These are phyloP conservation scores for Rallus limicola DNA, from an alignment of 2,113 vertebrate species.

Conservation along the genomic window DNA sequence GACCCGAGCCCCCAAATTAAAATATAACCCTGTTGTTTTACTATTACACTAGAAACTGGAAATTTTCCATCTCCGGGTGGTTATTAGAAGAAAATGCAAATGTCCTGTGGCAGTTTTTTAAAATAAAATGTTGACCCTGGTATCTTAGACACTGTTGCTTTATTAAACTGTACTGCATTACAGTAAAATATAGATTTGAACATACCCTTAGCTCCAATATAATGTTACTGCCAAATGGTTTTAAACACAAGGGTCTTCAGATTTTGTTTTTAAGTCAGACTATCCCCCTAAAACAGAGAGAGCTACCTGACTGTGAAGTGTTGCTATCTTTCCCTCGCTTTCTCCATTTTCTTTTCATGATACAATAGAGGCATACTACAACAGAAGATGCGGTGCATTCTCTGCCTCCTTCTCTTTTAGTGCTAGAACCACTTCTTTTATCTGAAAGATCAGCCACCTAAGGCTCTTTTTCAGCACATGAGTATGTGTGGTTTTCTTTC, in stretches of 20 bases:
- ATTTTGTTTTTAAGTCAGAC: neutral
- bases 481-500: neutral
- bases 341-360: slow-evolving; percentile 41
- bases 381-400: neutral
- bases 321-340: neutral
- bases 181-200: neutral
- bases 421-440: slow-evolving; percentile 37
- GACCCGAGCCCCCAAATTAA: neutral
- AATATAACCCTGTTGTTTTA: neutral
- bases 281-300: neutral
- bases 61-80: neutral
- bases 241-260: neutral
- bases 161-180: neutral
- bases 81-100: neutral
- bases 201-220: neutral
- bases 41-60: neutral
- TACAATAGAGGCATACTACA: neutral
- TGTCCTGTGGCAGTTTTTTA: neutral
- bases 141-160: neutral
- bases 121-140: neutral
- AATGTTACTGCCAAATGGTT: slow-evolving; percentile 11
- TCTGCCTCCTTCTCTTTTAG: slow-evolving; percentile 54
- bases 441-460: slow-evolving; percentile 55
- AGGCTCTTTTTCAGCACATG: neutral
- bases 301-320: neutral